These are phyloP conservation scores for Oxyura jamaicensis DNA, from an alignment of 2,113 vertebrate species.

Conservation along the genomic window DNA sequence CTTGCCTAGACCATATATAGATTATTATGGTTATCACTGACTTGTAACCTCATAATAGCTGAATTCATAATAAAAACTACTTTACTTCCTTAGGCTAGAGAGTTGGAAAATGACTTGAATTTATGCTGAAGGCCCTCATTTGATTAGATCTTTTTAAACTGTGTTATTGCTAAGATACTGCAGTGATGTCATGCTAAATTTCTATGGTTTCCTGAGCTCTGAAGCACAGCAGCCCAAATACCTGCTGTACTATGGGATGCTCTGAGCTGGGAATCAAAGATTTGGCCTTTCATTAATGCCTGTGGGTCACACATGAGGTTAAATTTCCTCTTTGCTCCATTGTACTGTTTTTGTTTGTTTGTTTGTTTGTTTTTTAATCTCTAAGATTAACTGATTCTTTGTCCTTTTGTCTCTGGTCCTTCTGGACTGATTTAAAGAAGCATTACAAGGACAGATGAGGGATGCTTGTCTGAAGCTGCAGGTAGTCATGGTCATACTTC, in stretches of 20 bases:
- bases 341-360: background rate
- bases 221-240: background rate
- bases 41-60: background rate
- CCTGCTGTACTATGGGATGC: background rate
- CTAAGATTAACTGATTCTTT: background rate
- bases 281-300: background rate
- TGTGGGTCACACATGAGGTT: background rate
- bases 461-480: background rate
- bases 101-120: background rate
- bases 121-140: background rate
- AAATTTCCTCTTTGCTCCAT: background rate
- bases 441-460: background rate
- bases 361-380: background rate
- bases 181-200: background rate
- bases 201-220: background rate
- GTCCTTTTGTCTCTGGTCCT: background rate
- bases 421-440: background rate
- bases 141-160: background rate
- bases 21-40: background rate
- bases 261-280: background rate
- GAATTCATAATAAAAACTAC: background rate
- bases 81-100: background rate
- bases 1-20: background rate
- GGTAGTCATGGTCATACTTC: background rate
- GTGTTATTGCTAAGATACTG: background rate